Base-by-base conservation (phyloP, 2,888 invertebrate genomes). In the Oscheius onirici region DNA sequence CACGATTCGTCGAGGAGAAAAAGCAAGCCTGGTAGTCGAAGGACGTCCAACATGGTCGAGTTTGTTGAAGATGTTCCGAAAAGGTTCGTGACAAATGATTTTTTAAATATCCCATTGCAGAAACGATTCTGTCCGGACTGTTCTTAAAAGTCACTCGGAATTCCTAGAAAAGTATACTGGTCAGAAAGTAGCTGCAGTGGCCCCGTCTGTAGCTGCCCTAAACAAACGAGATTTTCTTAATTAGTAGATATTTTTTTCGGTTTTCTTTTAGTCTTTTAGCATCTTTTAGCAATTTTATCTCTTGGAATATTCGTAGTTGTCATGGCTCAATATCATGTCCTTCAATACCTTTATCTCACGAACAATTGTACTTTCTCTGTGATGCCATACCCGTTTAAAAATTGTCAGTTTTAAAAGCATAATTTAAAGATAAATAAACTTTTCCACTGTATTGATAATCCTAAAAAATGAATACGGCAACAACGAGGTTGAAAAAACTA, bases 141-240 rank as follows among this genome's bases (percentile, higher is more conserved):
- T 75, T 0, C 71, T 81, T 41, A 73, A 72, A 60, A 78, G 77
- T 28, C 80, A 80, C 51, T 73, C 80, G 17, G 78, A 80, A 26
- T 73, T 73, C 28, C 70, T 81, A 20, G 77, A 80, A 28, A 77
- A 75, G 46, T 81, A 79, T 51, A 76, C 70, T 11, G 81, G 80
- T 5, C 77, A 81, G 46, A 77, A 78, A 54, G 79, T 78, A n/a
- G 81, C 79, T 1, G 58, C 78, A 0, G 77, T 79, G 1, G 78
- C 80, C 1, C 80, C 80, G 1, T 34, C 52, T 26, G 46, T 28
- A n/a, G 34, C 24, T 49, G 15, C 46, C n/a, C 24, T 34, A 8
- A 34, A n/a, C 17, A 63, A 63, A 34, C 10, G 49, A 28, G 63
- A 63, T 49, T 63, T 63, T 26, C 34, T 63, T n/a, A 63, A 63